These are phyloP conservation scores for Pristionchus entomophagus DNA, from an alignment of 2,888 invertebrate genomes.

Conservation along the genomic window DNA sequence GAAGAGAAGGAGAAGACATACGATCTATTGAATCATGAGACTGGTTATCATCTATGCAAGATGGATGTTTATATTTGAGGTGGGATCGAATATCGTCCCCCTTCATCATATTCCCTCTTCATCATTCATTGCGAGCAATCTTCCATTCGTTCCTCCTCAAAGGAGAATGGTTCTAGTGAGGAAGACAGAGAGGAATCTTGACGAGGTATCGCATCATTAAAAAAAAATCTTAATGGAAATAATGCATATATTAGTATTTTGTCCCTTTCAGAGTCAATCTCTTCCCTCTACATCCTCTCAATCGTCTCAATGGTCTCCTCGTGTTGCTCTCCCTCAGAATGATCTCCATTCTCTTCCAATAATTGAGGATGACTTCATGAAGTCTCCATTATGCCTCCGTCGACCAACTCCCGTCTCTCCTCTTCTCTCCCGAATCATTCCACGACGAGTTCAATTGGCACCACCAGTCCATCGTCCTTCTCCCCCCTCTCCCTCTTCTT, in stretches of 20 bases:
- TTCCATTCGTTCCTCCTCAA: not conserved
- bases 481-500: not conserved
- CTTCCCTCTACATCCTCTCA: not conserved
- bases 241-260: no score
- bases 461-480: not conserved
- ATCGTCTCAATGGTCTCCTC: not conserved
- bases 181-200: not conserved
- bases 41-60: no score
- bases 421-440: not conserved
- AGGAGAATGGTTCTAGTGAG: not conserved
- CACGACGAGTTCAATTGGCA: not conserved
- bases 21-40: no score
- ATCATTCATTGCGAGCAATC: not conserved
- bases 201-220: no score
- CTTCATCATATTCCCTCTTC: not conserved
- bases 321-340: not conserved
- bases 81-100: not conserved
- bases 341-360: not conserved
- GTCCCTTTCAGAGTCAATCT: not conserved
- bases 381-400: slow-evolving; percentile 11
- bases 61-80: no score
- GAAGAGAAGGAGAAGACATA: no score
- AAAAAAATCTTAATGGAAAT: no score
- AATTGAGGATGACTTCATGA: slow-evolving; percentile 30
- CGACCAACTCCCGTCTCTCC: not conserved